Percentiles rank a stretch among this genome's conserved stretches.
These are phyloP conservation scores for Noctilio leporinus DNA, from an alignment of 2,113 vertebrate genomes.

Conservation along the genomic window DNA sequence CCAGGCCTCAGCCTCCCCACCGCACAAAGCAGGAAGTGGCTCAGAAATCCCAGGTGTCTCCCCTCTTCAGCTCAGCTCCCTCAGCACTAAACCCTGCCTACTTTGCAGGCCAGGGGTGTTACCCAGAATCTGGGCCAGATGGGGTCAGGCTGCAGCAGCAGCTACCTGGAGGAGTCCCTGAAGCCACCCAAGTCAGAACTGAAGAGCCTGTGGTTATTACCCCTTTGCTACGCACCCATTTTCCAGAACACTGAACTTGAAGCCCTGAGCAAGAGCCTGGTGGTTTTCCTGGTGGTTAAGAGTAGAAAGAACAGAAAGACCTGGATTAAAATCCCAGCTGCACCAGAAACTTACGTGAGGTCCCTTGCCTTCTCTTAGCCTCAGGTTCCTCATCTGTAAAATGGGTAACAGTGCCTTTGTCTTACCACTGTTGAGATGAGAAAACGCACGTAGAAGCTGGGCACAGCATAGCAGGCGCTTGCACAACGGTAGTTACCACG, in stretches of 20 bases:
- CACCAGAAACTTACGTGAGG: neutral
- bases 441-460: neutral
- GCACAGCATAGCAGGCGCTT: neutral
- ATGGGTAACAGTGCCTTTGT: neutral
- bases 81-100: neutral
- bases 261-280: neutral
- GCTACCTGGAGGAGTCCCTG: neutral
- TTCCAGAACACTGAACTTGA: neutral
- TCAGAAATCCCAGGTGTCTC: slow-evolving; percentile 31
- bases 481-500: neutral
- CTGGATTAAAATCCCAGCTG: neutral
- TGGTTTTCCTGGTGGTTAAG: neutral
- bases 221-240: neutral
- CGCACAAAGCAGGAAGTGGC: slow-evolving; percentile 31
- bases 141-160: neutral
- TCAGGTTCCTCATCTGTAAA: slow-evolving; percentile 45
- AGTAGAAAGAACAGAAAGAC: neutral
- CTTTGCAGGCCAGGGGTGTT: neutral
- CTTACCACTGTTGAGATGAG: neutral
- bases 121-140: neutral
- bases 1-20: neutral
- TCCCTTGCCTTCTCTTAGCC: neutral
- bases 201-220: neutral
- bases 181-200: neutral
- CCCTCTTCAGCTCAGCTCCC: neutral